Percentiles rank a stretch among this genome's conserved stretches.
These are phyloP conservation scores for Dicrurus megarhynchus DNA, from an alignment of 2,113 vertebrate genomes.

Conservation along the genomic window DNA sequence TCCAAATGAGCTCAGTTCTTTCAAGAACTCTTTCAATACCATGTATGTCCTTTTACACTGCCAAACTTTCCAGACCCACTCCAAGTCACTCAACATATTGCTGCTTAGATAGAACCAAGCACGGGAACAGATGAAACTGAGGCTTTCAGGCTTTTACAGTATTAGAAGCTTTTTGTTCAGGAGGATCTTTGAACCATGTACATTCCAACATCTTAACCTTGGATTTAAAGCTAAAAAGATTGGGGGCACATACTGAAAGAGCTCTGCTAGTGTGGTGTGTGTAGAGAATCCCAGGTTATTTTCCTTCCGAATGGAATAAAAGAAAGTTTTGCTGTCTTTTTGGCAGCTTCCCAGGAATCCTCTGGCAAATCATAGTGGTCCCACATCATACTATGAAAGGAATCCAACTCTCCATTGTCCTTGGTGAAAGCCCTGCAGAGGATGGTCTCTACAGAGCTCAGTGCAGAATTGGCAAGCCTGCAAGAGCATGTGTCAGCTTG, in stretches of 20 bases:
- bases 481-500: neutral
- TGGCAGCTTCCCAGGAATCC: constrained; percentile 21
- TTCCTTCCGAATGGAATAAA: constrained; percentile 23
- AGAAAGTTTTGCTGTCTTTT: constrained; percentile 15
- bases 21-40: neutral
- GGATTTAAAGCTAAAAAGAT: neutral
- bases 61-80: neutral
- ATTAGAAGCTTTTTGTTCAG: constrained; percentile 10
- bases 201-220: constrained; percentile 27
- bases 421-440: neutral
- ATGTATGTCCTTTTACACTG: neutral
- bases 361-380: neutral
- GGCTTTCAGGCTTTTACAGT: constrained; percentile 1
- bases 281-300: constrained; percentile 11
- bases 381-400: neutral
- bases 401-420: neutral
- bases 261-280: neutral
- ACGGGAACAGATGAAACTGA: neutral
- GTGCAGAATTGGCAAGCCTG: neutral
- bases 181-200: neutral
- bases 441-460: neutral
- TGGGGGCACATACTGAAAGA: neutral
- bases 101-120: neutral
- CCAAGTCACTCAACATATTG: neutral
- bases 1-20: neutral